These are phyloP conservation scores for Athene cunicularia DNA, from an alignment of 2,113 vertebrate species.

Conservation along the genomic window DNA sequence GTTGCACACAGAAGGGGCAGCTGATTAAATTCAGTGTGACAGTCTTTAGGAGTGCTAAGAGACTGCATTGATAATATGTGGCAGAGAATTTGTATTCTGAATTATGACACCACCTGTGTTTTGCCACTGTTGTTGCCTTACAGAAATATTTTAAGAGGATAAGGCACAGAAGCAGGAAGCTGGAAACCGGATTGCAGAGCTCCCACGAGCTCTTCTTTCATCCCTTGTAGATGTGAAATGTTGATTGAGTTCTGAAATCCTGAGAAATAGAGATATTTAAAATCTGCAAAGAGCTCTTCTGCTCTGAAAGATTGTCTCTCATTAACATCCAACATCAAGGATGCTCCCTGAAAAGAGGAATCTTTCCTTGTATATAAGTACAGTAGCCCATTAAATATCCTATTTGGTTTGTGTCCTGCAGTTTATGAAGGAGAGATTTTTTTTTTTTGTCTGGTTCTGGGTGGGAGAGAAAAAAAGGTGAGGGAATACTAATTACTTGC, in stretches of 20 bases:
- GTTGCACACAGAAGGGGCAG: background rate
- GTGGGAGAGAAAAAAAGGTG: background rate
- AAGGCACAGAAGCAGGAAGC: background rate
- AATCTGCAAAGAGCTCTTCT: background rate
- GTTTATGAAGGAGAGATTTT: background rate
- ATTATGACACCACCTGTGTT: background rate
- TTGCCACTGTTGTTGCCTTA: background rate
- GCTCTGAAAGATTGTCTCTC: background rate
- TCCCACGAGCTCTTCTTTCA: background rate
- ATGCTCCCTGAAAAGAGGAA: background rate
- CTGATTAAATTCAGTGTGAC: background rate
- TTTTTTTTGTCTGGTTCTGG: background rate
- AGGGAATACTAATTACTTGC: background rate
- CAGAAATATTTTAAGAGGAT: background rate
- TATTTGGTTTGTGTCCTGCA: background rate
- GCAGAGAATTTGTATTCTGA: background rate
- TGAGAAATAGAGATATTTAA: background rate
- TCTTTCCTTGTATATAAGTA: background rate
- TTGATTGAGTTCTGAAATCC: constrained; percentile 13
- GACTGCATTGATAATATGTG: background rate
- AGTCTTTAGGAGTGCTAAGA: background rate
- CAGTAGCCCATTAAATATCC: background rate
- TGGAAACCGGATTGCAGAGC: background rate
- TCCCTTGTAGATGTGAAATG: background rate
- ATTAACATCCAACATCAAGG: background rate